Percentiles rank a stretch among this genome's conserved stretches.
These are phyloP conservation scores for Chalcosyrphus nemorum DNA, from an alignment of 2,888 invertebrate species.

Conservation along the genomic window DNA sequence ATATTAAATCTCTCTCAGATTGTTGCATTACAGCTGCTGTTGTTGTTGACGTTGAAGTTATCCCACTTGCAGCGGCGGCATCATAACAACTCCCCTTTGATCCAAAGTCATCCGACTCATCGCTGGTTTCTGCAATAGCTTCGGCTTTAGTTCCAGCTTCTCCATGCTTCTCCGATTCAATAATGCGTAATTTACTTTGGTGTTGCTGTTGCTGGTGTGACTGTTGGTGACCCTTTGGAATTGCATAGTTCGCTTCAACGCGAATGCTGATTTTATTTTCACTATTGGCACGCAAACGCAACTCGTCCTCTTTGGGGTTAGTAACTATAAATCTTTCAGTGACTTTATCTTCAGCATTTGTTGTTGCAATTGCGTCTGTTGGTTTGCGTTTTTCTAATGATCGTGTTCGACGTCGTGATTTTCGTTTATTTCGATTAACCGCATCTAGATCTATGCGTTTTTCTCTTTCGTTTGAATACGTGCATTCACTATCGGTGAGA, in stretches of 20 bases:
- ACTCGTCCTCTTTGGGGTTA: slow-evolving; percentile 27
- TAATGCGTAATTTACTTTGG: slow-evolving; percentile 42
- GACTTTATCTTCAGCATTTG: slow-evolving; percentile 42
- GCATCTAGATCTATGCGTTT: slow-evolving; percentile 61
- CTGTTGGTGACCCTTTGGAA: slow-evolving; percentile 50
- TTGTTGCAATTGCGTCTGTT: too few species aligned
- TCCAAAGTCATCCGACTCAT: slow-evolving; percentile 52
- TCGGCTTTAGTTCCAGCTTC: not conserved
- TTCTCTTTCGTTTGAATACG: slow-evolving; percentile 51
- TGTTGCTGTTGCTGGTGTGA: not conserved
- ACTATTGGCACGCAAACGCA: slow-evolving; percentile 46
- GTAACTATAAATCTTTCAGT: slow-evolving; percentile 49
- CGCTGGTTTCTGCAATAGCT: slow-evolving; percentile 44
- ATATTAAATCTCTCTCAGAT: slow-evolving; percentile 45
- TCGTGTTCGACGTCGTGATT: slow-evolving; percentile 72
- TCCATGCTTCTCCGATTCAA: slow-evolving; percentile 27
- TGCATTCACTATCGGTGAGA: slow-evolving; percentile 71
- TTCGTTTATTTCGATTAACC: slow-evolving; percentile 63
- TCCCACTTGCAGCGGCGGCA: slow-evolving; percentile 2
- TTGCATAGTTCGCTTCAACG: slow-evolving; percentile 41
- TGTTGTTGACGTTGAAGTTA: slow-evolving; percentile 2
- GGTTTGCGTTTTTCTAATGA: slow-evolving; percentile 66
- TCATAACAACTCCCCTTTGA: slow-evolving; percentile 53
- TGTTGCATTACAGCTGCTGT: slow-evolving; percentile 7
- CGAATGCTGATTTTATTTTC: slow-evolving; percentile 59